Evolutionary conservation across 2,888 invertebrate genomes (phyloP), one percentile per base, ranked within the genome.

Genomic region (Zonitis immaculata): DNA sequence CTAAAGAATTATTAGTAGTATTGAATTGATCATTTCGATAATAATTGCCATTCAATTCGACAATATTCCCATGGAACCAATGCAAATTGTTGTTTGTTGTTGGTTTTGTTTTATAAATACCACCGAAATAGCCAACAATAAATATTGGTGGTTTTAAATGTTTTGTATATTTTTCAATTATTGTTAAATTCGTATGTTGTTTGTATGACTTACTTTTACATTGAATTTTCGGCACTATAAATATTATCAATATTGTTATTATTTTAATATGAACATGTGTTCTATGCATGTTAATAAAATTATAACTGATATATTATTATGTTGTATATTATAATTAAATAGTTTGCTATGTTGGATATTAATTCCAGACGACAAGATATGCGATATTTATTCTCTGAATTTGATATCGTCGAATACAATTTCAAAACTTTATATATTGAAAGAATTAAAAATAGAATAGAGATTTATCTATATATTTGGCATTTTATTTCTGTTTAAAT

Each of bases 31-130:
- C 14, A 12, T 30, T 47, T 2, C 35, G 45, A 47, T 58, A 60
- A 47, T 56, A 56, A 22, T 51, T 30, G 54, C 47, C 42, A 47
- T 12, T 26, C 11, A 49, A 52, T 16, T 45, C 45, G 30, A n/a
- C n/a, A n/a, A n/a, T n/a, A n/a, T n/a, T n/a, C n/a, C 60, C 60
- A 43, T 60, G 60, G 5, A 49, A 11, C 39, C 39, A 39, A 39
- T 39, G n/a, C n/a, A n/a, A n/a, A n/a, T n/a, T n/a, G 39, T 20
- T 8, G n/a, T 39, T 5, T 11, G 39, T 20, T 39, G n/a, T n/a
- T 39, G 18, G 39, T 39, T 39, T 16, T 20, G 11, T 20, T 39
- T 39, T 39, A 39, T 39, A 39, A 39, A 39, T 11, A 20, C 39
- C 39, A 39, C 39, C 39, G 6, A 39, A 39, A 39, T 39, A 39